Base-by-base conservation (phyloP, 2,113 vertebrate species). In the Oreocharis arfaki region DNA sequence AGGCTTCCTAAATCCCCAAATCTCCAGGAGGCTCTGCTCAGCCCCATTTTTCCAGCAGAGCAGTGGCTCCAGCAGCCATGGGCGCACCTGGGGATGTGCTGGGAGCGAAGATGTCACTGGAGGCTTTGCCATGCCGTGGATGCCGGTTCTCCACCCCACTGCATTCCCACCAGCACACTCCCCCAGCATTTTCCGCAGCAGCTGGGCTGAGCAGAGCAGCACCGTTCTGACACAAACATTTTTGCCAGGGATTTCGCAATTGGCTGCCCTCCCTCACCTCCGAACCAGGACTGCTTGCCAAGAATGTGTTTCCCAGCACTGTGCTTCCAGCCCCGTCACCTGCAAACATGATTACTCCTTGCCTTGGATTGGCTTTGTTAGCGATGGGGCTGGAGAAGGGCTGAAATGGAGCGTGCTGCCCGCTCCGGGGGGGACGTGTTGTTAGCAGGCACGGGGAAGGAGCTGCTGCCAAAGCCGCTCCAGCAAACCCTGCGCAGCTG, bases 331-430 rank as follows among this genome's bases (percentile, higher is more conserved):
- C 78, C 83, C 91, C 86, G 84, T 96, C 97, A 97, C 96, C 95
- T 97, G 95, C 91, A 97, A 97, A 96, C 93, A 88, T 90, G 93
- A 93, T 96, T 95, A 84, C 91, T 94, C 16, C 89, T 96, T 49
- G 89, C 91, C 84, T 63, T 60, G 81, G 90, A 84, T 84, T 6
- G 50, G 88, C 96, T 93, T 93, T 74, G 57, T 95, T 94, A 96
- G 79, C 60, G 71, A 15, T 13, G 33, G 63, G 61, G 76, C 75
- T 71, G 88, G 74, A 67, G 85, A n/a, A 64, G 74, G 95, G 63
- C 92, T 94, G 93, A 91, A 90, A 71, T 61, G 87, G 79, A 95
- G 92, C 84, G 42, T 84, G 89, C 92, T 60, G 94, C 87, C 39
- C 76, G 16, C 76, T 7, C 47, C 0, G 0, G 46, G 15, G 52